These are phyloP conservation scores for Dryas iulia DNA, from an alignment of 1,140 invertebrate genomes.

Conservation along the genomic window DNA sequence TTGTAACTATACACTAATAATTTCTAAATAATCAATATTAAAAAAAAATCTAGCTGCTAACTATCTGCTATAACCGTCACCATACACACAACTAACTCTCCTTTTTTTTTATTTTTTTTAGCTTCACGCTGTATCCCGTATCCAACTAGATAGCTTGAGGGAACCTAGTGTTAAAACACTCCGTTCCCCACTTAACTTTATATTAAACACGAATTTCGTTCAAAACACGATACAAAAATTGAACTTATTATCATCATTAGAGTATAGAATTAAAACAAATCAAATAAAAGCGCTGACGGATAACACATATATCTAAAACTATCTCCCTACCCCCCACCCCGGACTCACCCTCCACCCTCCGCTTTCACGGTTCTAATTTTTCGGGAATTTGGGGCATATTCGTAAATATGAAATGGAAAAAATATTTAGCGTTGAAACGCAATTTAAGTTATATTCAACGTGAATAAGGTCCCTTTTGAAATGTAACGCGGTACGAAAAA, in stretches of 20 bases:
- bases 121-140: no score
- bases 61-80: no score
- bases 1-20: no score
- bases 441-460: conserved; percentile 45
- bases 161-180: no score
- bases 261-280: conserved; percentile 48
- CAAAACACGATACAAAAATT: background rate
- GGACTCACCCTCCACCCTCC: conserved; percentile 47
- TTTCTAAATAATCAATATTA: no score
- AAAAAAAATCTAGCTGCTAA: no score
- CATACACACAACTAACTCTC: no score
- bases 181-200: background rate
- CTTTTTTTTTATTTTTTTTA: no score
- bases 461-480: conserved; percentile 44
- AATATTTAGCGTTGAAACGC: conserved; percentile 65
- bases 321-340: conserved; percentile 60
- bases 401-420: conserved; percentile 81
- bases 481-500: conserved; percentile 61
- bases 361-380: conserved; percentile 80
- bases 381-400: conserved; percentile 80
- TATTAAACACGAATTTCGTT: background rate
- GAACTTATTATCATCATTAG: conserved; percentile 23
- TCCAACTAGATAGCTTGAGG: no score
- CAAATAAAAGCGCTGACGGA: conserved; percentile 53
- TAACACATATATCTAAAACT: conserved; percentile 67